These are phyloP conservation scores for Drosophila merina DNA, from an alignment of 2,888 invertebrate species.

Conservation along the genomic window DNA sequence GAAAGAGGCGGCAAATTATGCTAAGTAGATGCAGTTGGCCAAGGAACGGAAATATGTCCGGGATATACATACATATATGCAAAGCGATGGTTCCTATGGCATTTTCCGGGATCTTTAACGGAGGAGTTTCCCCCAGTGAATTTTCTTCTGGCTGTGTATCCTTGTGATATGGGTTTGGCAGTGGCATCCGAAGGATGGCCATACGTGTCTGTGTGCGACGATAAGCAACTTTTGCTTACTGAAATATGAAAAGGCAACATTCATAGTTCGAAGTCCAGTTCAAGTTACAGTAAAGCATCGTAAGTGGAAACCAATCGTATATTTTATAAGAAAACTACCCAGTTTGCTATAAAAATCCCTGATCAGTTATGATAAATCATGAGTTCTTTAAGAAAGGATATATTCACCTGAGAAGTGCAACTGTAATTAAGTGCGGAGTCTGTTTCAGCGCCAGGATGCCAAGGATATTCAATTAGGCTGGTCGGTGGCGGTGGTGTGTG, in stretches of 20 bases:
- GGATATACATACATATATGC: slow-evolving; percentile 74
- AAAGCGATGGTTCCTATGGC: slow-evolving; percentile 50
- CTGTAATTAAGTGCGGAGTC: slow-evolving; percentile 9
- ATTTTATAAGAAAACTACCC: too few species aligned
- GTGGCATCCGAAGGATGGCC: slow-evolving; percentile 26
- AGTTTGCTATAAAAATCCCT: too few species aligned
- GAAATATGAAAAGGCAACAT: slow-evolving; percentile 14
- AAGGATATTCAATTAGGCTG: slow-evolving; percentile 65
- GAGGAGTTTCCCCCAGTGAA: not conserved
- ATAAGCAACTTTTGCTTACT: slow-evolving; percentile 60
- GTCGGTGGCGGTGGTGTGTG: slow-evolving; percentile 31
- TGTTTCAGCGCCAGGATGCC: slow-evolving; percentile 3
- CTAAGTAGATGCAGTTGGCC: slow-evolving; percentile 73
- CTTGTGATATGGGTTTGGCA: slow-evolving; percentile 69
- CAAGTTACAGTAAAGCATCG: slow-evolving; percentile 31
- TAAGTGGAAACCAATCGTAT: not conserved
- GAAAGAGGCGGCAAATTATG: slow-evolving; percentile 69
- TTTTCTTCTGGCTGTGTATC: slow-evolving; percentile 17
- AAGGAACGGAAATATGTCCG: slow-evolving; percentile 11
- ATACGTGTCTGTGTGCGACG: slow-evolving; percentile 42
- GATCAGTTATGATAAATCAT: too few species aligned
- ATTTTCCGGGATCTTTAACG: slow-evolving; percentile 6
- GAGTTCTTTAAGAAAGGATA: too few species aligned
- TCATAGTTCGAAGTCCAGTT: slow-evolving; percentile 22
- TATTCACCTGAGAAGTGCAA: too few species aligned